phyloP scores from a whole-genome alignment of 2,113 vertebrate species.

The Laticauda colubrina region DNA sequence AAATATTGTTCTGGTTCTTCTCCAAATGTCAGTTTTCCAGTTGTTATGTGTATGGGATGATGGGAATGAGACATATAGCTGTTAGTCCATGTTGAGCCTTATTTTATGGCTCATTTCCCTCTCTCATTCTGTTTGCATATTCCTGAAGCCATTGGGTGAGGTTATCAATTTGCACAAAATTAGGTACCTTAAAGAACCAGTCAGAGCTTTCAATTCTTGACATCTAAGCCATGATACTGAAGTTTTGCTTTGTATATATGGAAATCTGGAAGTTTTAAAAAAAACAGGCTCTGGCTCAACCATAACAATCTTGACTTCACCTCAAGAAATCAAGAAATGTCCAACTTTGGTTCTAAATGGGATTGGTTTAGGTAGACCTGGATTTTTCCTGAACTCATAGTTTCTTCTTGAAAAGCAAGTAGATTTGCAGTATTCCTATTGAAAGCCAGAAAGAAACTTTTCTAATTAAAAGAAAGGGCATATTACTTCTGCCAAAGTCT shows the following conservation, averaged over 20 bases:
- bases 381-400: not conserved
- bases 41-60: not conserved
- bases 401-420: not conserved
- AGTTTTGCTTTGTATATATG: not conserved
- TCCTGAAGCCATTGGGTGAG: not conserved
- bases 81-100: not conserved
- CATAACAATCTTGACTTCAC: not conserved
- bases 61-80: not conserved
- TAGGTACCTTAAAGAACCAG: not conserved
- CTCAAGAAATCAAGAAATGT: not conserved
- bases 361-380: not conserved
- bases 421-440: not conserved
- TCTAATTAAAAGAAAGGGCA: not conserved
- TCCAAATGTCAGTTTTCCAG: not conserved
- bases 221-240: not conserved
- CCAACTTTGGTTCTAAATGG: not conserved
- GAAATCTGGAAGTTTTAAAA: not conserved
- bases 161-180: not conserved
- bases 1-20: not conserved
- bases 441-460: not conserved
- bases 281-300: not conserved
- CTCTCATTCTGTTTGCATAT: not conserved
- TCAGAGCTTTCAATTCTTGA: not conserved
- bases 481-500: not conserved
- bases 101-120: not conserved